phyloP scores from a whole-genome alignment of 53 echinoderm and acorn worm genomes.

The Mesocentrotus franciscanus region DNA sequence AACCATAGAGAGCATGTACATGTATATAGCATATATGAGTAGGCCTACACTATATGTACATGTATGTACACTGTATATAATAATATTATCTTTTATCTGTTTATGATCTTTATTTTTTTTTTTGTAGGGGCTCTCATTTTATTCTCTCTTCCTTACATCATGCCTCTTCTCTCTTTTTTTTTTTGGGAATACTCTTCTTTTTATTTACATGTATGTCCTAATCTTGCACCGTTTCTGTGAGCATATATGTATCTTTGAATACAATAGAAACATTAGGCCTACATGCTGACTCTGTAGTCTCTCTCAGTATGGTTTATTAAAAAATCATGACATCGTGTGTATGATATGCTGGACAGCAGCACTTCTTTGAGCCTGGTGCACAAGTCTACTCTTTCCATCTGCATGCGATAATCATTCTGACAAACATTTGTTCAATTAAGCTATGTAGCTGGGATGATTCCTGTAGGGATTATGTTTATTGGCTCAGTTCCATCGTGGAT shows the following conservation, averaged over 20 bases:
- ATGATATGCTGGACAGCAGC: neutral
- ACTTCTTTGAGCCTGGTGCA: neutral
- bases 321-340: neutral
- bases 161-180: neutral
- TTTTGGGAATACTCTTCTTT: too few relatives aligned
- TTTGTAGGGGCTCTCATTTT: neutral
- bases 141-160: too few relatives aligned
- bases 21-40: too few relatives aligned
- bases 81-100: neutral
- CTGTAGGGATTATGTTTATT: constrained; percentile 35
- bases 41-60: too few relatives aligned
- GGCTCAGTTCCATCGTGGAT: constrained; percentile 23
- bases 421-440: constrained; percentile 51
- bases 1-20: too few relatives aligned
- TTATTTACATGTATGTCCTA: too few relatives aligned
- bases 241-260: too few relatives aligned
- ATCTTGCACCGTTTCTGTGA: too few relatives aligned
- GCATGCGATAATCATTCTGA: constrained; percentile 41
- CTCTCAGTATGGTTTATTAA: neutral
- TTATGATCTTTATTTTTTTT: neutral
- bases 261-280: too few relatives aligned
- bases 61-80: too few relatives aligned
- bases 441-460: neutral
- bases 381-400: neutral
- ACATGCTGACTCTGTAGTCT: neutral